A percentile compares a stretch with the other conserved stretches of the same genome.
These are phyloP conservation scores for Macroramphosus scolopax DNA, from an alignment of 2,797 vertebrate species.

Conservation along the genomic window DNA sequence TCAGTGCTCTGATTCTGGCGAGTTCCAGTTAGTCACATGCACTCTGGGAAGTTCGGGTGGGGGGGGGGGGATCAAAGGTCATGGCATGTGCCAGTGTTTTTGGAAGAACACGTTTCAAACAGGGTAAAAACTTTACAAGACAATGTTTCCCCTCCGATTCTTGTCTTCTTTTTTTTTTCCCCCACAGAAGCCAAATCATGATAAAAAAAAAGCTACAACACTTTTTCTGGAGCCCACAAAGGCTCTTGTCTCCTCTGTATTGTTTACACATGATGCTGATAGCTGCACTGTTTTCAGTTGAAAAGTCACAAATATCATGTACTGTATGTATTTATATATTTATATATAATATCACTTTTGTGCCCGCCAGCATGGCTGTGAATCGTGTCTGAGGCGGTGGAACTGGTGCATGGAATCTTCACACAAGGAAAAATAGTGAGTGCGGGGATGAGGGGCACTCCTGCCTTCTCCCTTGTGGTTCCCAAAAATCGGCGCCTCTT, in stretches of 20 bases:
- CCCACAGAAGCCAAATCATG: constrained; percentile 69
- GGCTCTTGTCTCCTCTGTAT: constrained; percentile 67
- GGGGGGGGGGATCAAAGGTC: constrained; percentile 41
- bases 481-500: constrained; percentile 34
- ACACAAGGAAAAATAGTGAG: constrained; percentile 73
- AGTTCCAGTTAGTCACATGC: constrained; percentile 46
- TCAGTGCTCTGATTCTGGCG: constrained; percentile 51
- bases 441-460: constrained; percentile 49
- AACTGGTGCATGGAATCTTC: constrained; percentile 83
- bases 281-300: constrained; percentile 85
- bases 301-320: constrained; percentile 78
- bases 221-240: constrained; percentile 72
- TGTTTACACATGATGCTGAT: constrained; percentile 80
- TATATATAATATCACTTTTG: constrained; percentile 69
- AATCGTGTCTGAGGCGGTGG: constrained; percentile 71
- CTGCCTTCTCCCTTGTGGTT: constrained; percentile 41
- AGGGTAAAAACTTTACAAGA: constrained; percentile 77
- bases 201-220: constrained; percentile 77
- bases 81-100: constrained; percentile 65
- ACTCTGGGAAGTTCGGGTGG: not conserved
- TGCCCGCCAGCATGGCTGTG: constrained; percentile 79
- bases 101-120: constrained; percentile 87
- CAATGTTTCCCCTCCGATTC: constrained; percentile 65
- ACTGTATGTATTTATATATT: constrained; percentile 54
- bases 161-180: constrained; percentile 64